A percentile compares a stretch with the other conserved stretches of the same genome.
Conservation (phyloP, 2,888 invertebrate species). For the Shargacucullia verbasci region DNA sequence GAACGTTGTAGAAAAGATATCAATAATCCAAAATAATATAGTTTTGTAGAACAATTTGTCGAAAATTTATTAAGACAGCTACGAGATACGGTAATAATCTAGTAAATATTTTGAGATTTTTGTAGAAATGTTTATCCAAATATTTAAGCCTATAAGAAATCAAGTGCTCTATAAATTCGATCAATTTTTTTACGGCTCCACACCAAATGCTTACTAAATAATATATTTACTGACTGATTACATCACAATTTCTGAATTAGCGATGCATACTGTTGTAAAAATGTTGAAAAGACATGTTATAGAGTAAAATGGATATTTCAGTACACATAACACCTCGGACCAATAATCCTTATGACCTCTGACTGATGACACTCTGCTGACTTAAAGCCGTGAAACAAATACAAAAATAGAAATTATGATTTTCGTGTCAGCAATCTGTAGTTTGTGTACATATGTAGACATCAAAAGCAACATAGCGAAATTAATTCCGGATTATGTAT, state of each 20-base stretch:
- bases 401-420: slow-evolving; percentile 2
- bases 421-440: background rate
- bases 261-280: background rate
- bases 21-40: slow-evolving; percentile 42
- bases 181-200: slow-evolving; percentile 2
- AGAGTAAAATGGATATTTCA: background rate
- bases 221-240: slow-evolving; percentile 14
- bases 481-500: slow-evolving; percentile 32
- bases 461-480: slow-evolving; percentile 17
- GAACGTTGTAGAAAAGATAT: slow-evolving; percentile 31
- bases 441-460: background rate
- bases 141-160: slow-evolving; percentile 51
- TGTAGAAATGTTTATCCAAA: slow-evolving; percentile 43
- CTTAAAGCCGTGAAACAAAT: background rate
- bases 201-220: background rate
- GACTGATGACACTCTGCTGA: too few relatives aligned
- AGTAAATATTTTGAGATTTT: slow-evolving; percentile 51
- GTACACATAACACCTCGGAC: too few relatives aligned
- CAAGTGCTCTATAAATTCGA: slow-evolving; percentile 34
- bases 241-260: slow-evolving; percentile 18
- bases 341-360: too few relatives aligned
- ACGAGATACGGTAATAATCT: slow-evolving; percentile 43
- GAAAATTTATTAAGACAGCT: slow-evolving; percentile 50
- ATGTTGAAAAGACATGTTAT: background rate
- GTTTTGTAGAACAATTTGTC: slow-evolving; percentile 44